Percentiles rank a stretch among this genome's conserved stretches.
Evolutionary conservation across 2,888 invertebrate genomes (phyloP).

Genomic region (Pediacus dermestoides): DNA sequence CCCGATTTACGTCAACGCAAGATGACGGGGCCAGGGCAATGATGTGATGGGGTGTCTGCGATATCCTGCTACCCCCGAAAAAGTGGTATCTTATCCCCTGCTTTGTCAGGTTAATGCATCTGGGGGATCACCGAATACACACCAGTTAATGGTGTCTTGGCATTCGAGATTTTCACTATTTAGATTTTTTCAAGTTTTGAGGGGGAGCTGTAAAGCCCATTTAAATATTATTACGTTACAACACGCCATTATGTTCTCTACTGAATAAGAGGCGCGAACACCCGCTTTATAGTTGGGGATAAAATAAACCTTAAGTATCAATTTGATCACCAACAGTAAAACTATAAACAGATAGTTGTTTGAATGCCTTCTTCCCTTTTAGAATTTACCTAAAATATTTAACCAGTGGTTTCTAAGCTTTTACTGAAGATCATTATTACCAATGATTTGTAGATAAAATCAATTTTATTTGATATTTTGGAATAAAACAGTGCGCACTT

Average conservation of each 20-base stretch:
- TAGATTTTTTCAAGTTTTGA: conserved; percentile 33
- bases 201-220: conserved; percentile 14
- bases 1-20: conserved; percentile 47
- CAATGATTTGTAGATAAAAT: no score
- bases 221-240: conserved; percentile 23
- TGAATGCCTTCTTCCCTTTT: no score
- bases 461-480: no score
- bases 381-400: no score
- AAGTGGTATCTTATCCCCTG: conserved; percentile 10
- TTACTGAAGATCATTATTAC: no score
- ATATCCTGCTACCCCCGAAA: conserved; percentile 21
- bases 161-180: conserved; percentile 41
- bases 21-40: conserved; percentile 38
- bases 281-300: no score
- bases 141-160: conserved; percentile 41
- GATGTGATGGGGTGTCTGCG: conserved; percentile 23
- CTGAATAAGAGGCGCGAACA: no score
- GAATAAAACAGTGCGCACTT: no score
- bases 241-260: conserved; percentile 15
- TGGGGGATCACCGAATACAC: conserved; percentile 36
- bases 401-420: no score
- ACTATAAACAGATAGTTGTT: no score
- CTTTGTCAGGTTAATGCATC: conserved; percentile 37
- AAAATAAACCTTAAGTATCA: no score
- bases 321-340: no score